phyloP scores from a whole-genome alignment of 2,888 invertebrate species.

The Nowickia ferox region DNA sequence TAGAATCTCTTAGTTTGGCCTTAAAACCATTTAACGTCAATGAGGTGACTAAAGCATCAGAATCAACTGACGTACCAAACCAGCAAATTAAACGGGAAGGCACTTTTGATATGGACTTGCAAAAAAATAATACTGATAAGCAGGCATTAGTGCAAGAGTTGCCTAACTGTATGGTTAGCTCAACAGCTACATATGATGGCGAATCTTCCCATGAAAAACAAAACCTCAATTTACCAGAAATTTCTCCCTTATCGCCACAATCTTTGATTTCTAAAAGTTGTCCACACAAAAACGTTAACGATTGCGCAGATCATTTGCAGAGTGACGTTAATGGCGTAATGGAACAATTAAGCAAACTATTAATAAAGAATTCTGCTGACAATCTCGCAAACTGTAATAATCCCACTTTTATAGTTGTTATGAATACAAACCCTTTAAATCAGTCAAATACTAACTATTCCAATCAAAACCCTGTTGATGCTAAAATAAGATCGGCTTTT shows the following conservation, averaged over 20 bases:
- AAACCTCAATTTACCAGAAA: conserved; percentile 70
- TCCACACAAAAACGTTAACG: neutral
- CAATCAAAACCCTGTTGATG: neutral
- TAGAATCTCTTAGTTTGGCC: conserved; percentile 75
- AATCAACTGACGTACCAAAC: conserved; percentile 43
- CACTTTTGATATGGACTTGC: conserved; percentile 76
- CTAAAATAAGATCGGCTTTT: conserved; percentile 44
- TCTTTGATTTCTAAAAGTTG: neutral
- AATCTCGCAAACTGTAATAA: conserved; percentile 56
- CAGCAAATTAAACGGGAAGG: conserved; percentile 75
- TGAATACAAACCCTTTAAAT: conserved; percentile 73
- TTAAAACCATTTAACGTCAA: conserved; percentile 41
- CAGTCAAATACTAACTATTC: conserved; percentile 13
- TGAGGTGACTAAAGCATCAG: neutral
- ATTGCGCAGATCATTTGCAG: conserved; percentile 46
- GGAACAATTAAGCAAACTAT: conserved; percentile 75
- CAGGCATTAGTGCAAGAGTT: conserved; percentile 50
- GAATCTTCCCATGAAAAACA: conserved; percentile 70
- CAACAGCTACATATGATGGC: conserved; percentile 73
- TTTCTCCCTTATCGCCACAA: conserved; percentile 56
- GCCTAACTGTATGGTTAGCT: conserved; percentile 71
- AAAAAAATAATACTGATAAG: conserved; percentile 54
- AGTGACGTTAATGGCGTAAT: conserved; percentile 75
- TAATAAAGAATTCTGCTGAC: conserved; percentile 69
- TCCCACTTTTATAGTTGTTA: conserved; percentile 78